These are phyloP conservation scores for Pogona vitticeps DNA, from an alignment of 2,113 vertebrate species.

Conservation along the genomic window DNA sequence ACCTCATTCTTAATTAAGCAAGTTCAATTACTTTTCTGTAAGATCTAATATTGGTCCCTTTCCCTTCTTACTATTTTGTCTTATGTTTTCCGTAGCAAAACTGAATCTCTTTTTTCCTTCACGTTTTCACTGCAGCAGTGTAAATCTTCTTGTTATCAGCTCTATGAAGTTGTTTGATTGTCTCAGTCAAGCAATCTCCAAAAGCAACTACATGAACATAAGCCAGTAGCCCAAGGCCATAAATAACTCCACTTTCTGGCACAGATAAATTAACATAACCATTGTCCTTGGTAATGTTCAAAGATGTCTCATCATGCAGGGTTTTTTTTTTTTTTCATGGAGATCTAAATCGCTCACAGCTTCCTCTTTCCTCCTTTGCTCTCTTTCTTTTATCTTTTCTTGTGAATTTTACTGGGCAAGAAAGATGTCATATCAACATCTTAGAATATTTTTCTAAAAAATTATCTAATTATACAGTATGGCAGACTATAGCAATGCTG, in stretches of 20 bases:
- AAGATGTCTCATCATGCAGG: not conserved
- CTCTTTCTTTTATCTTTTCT: slow-evolving; percentile 33
- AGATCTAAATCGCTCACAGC: slow-evolving; percentile 21
- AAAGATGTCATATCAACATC: not conserved
- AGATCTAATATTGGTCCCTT: not conserved
- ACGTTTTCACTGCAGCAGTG: not conserved
- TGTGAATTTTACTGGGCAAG: not conserved
- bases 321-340: slow-evolving; percentile 46
- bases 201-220: slow-evolving; percentile 10
- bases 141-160: slow-evolving; percentile 36
- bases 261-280: slow-evolving; percentile 38
- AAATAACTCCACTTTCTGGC: slow-evolving; percentile 15
- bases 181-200: slow-evolving; percentile 30
- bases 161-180: not conserved
- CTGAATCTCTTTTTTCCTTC: slow-evolving; percentile 10
- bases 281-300: slow-evolving; percentile 28
- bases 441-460: not conserved
- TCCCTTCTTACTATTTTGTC: not conserved
- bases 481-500: not conserved
- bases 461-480: not conserved
- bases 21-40: slow-evolving; percentile 31
- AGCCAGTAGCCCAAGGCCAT: slow-evolving; percentile 8
- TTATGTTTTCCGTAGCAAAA: slow-evolving; percentile 25
- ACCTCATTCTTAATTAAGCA: slow-evolving; percentile 6
- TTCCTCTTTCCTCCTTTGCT: not conserved